Conservation (phyloP, 1,140 invertebrate species). For the Drosophila saltans region DNA sequence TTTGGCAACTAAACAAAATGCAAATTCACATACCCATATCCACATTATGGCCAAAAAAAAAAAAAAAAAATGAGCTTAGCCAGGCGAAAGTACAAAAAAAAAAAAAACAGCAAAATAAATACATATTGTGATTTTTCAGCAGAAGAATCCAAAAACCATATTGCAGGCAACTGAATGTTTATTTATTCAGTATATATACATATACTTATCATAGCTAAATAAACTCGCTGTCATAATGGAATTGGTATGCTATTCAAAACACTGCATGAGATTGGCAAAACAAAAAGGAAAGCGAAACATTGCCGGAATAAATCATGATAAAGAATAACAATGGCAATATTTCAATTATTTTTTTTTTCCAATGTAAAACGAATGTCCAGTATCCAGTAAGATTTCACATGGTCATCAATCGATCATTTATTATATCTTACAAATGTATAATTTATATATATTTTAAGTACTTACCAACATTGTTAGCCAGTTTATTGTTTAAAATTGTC, state of each 20-base stretch:
- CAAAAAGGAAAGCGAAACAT: too few species aligned
- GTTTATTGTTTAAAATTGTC: too few species aligned
- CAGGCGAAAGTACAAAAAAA: neutral
- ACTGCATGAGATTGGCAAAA: too few species aligned
- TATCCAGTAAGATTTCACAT: too few species aligned
- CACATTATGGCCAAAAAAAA: conserved; percentile 19
- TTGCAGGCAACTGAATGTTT: neutral
- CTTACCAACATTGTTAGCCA: too few species aligned
- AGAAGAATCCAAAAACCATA: neutral
- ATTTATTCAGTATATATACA: neutral
- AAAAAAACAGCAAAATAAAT: conserved; percentile 6
- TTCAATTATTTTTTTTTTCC: too few species aligned
- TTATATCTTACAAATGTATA: too few species aligned
- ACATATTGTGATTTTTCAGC: neutral
- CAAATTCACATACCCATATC: conserved; percentile 29
- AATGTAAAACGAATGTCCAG: too few species aligned
- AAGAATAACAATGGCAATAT: too few species aligned
- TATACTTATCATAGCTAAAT: neutral
- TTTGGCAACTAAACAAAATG: conserved; percentile 42
- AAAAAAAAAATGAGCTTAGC: conserved; percentile 35
- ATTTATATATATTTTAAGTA: too few species aligned
- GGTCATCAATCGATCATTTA: too few species aligned
- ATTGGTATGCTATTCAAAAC: neutral
- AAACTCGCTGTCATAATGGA: neutral
- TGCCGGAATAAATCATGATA: too few species aligned